Percentiles rank a stretch among this genome's conserved stretches.
phyloP scores from a whole-genome alignment of 1,140 invertebrate species.

The Scaptomyza hsui region DNA sequence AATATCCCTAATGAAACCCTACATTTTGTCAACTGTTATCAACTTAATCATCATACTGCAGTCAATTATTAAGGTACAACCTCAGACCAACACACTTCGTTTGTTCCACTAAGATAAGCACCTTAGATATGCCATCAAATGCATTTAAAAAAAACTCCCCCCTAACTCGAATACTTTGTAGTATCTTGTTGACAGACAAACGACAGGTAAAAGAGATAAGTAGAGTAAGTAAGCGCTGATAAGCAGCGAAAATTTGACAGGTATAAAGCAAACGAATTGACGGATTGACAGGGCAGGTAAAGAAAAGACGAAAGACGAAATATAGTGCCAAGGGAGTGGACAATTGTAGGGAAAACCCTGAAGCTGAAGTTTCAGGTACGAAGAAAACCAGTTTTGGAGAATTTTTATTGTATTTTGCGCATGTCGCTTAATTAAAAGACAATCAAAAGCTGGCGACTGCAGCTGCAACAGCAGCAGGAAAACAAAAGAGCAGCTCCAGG shows the following conservation, averaged over 20 bases:
- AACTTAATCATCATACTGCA: conserved; percentile 47
- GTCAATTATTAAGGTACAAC: conserved; percentile 64
- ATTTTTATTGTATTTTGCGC: conserved; percentile 66
- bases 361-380: conserved; percentile 10
- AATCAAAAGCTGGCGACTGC: conserved; percentile 53
- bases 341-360: conserved; percentile 17
- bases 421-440: conserved; percentile 77
- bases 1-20: not conserved
- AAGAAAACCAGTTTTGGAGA: conserved; percentile 61
- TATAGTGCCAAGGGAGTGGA: conserved; percentile 31
- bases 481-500: conserved; percentile 9
- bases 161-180: not conserved
- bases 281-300: conserved; percentile 48
- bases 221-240: conserved; percentile 51
- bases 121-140: conserved; percentile 27
- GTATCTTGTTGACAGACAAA: conserved; percentile 56
- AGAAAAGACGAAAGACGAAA: conserved; percentile 33
- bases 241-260: conserved; percentile 75
- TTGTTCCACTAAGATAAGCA: conserved; percentile 64
- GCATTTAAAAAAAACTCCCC: conserved; percentile 4
- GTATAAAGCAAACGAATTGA: conserved; percentile 58
- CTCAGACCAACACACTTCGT: conserved; percentile 33
- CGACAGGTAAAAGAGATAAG: conserved; percentile 29
- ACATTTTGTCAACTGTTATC: conserved; percentile 41
- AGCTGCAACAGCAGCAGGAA: not conserved